A percentile compares a stretch with the other conserved stretches of the same genome.
Evolutionary conservation across 1,140 invertebrate species (phyloP).

Genomic region (Megalonaias nervosa): DNA sequence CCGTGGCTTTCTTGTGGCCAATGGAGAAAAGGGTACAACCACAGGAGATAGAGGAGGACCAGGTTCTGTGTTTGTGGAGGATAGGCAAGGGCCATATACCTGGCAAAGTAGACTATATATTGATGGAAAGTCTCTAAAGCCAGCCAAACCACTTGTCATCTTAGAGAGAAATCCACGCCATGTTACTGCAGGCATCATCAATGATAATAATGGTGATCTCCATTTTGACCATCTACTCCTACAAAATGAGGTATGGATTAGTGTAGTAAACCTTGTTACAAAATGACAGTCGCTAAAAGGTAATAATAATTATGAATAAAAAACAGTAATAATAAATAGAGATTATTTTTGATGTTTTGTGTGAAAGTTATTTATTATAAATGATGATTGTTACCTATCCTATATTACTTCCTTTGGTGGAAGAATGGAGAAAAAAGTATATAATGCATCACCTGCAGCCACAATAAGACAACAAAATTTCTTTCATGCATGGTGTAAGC

Average conservation of each 20-base stretch:
- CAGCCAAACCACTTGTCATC: conserved; percentile 51
- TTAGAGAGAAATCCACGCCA: conserved; percentile 50
- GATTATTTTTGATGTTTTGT: too few relatives aligned
- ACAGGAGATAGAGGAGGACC: conserved; percentile 52
- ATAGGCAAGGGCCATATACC: conserved; percentile 32
- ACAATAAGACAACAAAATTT: too few relatives aligned
- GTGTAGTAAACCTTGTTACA: too few relatives aligned
- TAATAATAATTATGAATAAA: too few relatives aligned
- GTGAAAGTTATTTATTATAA: too few relatives aligned
- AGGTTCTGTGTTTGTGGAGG: conserved; percentile 61
- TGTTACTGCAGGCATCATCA: conserved; percentile 8
- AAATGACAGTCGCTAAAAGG: too few relatives aligned
- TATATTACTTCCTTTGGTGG: too few relatives aligned
- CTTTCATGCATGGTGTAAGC: too few relatives aligned
- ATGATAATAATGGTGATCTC: conserved; percentile 50
- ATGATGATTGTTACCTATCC: too few relatives aligned
- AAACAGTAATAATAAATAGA: too few relatives aligned
- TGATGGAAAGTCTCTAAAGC: conserved; percentile 40
- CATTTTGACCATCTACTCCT: conserved; percentile 59
- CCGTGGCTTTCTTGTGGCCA: conserved; percentile 44
- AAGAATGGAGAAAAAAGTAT: too few relatives aligned
- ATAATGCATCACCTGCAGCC: too few relatives aligned
- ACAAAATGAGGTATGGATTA: conserved; percentile 43
- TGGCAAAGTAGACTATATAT: conserved; percentile 56
- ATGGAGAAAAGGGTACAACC: conserved; percentile 38